A percentile compares a stretch with the other conserved stretches of the same genome.
phyloP scores from a whole-genome alignment of 2,113 vertebrate species.

The Anoura caudifer region DNA sequence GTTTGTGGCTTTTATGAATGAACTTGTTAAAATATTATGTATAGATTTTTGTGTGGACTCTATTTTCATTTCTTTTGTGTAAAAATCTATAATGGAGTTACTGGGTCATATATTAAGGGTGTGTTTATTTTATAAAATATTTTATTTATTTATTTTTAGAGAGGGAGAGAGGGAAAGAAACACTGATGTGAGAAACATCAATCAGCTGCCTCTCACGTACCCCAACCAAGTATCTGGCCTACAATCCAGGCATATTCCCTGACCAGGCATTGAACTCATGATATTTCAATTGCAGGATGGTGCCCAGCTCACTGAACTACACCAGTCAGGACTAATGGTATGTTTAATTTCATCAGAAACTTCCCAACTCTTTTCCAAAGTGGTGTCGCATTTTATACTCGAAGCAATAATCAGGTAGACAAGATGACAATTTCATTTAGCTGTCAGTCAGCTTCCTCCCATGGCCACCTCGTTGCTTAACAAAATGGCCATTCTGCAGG shows the following conservation, averaged over 20 bases:
- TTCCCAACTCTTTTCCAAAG: not conserved
- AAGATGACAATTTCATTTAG: not conserved
- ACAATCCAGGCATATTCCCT: no score
- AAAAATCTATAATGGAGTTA: not conserved
- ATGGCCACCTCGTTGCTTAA: not conserved
- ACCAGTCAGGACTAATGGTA: not conserved
- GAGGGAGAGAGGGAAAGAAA: no score
- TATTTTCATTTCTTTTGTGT: not conserved
- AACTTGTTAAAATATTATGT: not conserved
- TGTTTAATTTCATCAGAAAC: not conserved
- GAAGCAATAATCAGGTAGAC: not conserved
- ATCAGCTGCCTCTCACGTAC: no score
- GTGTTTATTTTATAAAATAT: not conserved
- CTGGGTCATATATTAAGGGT: not conserved
- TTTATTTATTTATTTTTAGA: no score
- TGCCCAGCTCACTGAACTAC: no score
- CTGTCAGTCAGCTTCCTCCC: not conserved
- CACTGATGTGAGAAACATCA: no score
- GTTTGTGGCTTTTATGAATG: not conserved
- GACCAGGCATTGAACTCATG: no score
- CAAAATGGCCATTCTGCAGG: not conserved
- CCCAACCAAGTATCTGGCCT: no score
- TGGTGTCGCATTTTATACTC: not conserved
- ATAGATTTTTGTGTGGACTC: not conserved
- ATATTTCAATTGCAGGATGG: no score